Evolutionary conservation across 1,140 invertebrate genomes (phyloP).

Genomic region (Cylas formicarius): DNA sequence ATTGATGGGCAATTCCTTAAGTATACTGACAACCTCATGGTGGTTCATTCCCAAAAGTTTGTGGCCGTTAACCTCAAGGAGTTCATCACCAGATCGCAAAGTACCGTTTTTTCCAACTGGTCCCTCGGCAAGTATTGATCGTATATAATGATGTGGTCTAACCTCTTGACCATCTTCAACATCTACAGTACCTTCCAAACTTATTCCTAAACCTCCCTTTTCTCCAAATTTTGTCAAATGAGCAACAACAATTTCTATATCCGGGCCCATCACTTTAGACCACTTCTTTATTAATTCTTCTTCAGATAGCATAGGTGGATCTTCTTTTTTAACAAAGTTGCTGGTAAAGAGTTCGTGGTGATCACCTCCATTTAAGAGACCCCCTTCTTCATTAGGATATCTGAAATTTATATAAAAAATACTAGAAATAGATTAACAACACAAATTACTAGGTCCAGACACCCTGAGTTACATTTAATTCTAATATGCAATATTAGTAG

Average conservation of each 20-base stretch:
- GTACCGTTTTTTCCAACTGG: slow-evolving; percentile 84
- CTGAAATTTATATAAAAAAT: slow-evolving; percentile 37
- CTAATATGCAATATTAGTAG: slow-evolving; percentile 17
- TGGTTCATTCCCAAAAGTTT: slow-evolving; percentile 93
- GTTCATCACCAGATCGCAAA: slow-evolving; percentile 81
- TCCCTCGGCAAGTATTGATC: slow-evolving; percentile 87
- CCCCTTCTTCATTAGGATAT: slow-evolving; percentile 34
- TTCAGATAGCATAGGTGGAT: slow-evolving; percentile 56
- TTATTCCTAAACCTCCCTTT: slow-evolving; percentile 88
- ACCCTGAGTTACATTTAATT: slow-evolving; percentile 22
- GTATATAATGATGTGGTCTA: slow-evolving; percentile 87
- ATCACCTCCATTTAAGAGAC: slow-evolving; percentile 24
- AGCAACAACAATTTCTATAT: slow-evolving; percentile 83
- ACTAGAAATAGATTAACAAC: slow-evolving; percentile 22
- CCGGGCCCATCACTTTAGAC: slow-evolving; percentile 73
- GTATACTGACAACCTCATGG: slow-evolving; percentile 88
- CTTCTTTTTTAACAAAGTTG: slow-evolving; percentile 20
- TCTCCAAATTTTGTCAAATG: slow-evolving; percentile 79
- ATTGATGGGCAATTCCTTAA: slow-evolving; percentile 89
- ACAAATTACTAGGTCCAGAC: slow-evolving; percentile 25
- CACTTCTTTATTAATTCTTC: slow-evolving; percentile 75
- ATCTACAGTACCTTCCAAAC: slow-evolving; percentile 93
- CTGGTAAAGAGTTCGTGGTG: slow-evolving; percentile 16
- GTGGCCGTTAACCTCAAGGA: slow-evolving; percentile 92
- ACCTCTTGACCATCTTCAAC: slow-evolving; percentile 87